Conservation (phyloP, 2,797 vertebrate species). For the Erethizon dorsatum region DNA sequence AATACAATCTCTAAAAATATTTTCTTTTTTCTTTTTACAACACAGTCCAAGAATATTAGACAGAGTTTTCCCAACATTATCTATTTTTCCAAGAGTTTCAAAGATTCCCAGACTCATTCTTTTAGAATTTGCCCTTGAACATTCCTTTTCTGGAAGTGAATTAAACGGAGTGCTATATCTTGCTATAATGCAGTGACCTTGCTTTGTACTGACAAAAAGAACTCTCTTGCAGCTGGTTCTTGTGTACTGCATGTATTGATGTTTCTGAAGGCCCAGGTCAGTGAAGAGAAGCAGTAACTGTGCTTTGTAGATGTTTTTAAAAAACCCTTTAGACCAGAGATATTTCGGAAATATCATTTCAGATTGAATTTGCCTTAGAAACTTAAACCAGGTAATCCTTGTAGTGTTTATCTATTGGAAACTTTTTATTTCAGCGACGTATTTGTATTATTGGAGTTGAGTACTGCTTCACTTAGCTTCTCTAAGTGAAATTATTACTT, state of each 20-base stretch:
- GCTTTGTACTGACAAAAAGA: constrained; percentile 84
- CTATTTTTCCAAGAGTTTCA: constrained; percentile 72
- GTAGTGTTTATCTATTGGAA: constrained; percentile 76
- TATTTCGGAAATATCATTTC: constrained; percentile 83
- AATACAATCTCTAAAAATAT: neutral
- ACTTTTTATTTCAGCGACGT: constrained; percentile 82
- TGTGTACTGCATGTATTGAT: constrained; percentile 85
- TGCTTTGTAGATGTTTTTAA: constrained; percentile 78
- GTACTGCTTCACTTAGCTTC: constrained; percentile 65
- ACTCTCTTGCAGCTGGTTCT: constrained; percentile 78
- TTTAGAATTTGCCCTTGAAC: constrained; percentile 84
- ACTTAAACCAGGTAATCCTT: constrained; percentile 83
- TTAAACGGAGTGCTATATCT: constrained; percentile 78
- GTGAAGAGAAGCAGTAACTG: constrained; percentile 81
- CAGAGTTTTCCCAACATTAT: neutral
- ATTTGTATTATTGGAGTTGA: constrained; percentile 73
- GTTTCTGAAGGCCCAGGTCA: constrained; percentile 85
- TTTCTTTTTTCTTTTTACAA: constrained; percentile 42
- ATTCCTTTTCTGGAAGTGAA: constrained; percentile 77
- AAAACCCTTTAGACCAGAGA: constrained; percentile 79
- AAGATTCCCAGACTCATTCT: constrained; percentile 72
- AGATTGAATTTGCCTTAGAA: constrained; percentile 81
- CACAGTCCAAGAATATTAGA: neutral
- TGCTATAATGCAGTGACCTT: constrained; percentile 83
- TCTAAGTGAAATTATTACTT: constrained; percentile 69